Percentiles rank a stretch among this genome's conserved stretches.
Conservation (phyloP, 2,888 invertebrate species). For the Holacanthella duospinosa region DNA sequence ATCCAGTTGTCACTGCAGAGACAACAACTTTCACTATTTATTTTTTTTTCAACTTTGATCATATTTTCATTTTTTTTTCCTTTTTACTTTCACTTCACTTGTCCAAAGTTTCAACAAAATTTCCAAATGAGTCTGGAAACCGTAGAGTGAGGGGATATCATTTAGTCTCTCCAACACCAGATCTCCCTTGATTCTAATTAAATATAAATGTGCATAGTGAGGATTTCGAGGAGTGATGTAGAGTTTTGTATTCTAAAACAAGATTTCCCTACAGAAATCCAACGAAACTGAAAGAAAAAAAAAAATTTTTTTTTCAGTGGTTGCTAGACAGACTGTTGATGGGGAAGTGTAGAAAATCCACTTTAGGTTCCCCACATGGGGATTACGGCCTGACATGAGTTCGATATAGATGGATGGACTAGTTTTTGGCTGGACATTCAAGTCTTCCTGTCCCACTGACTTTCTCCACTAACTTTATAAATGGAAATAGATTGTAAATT, state of each 20-base stretch:
- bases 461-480: background rate
- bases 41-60: no score
- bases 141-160: no score
- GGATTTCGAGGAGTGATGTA: background rate
- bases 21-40: no score
- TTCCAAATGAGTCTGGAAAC: no score
- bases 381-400: background rate
- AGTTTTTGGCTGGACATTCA: background rate
- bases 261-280: background rate
- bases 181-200: background rate
- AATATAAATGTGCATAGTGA: background rate
- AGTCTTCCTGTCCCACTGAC: background rate
- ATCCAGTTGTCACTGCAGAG: no score
- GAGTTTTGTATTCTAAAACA: background rate
- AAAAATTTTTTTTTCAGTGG: background rate
- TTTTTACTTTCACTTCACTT: no score
- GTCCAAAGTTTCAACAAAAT: no score
- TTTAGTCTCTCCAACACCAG: no score
- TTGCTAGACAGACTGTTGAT: background rate
- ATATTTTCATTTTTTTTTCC: no score
- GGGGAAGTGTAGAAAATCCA: background rate
- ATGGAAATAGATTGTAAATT: conserved; percentile 1
- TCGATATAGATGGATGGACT: conserved; percentile 1
- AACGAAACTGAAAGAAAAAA: background rate
- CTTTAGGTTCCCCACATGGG: background rate